These are phyloP conservation scores for Tetragonula clypearis DNA, from an alignment of 1,140 invertebrate species.

Conservation along the genomic window DNA sequence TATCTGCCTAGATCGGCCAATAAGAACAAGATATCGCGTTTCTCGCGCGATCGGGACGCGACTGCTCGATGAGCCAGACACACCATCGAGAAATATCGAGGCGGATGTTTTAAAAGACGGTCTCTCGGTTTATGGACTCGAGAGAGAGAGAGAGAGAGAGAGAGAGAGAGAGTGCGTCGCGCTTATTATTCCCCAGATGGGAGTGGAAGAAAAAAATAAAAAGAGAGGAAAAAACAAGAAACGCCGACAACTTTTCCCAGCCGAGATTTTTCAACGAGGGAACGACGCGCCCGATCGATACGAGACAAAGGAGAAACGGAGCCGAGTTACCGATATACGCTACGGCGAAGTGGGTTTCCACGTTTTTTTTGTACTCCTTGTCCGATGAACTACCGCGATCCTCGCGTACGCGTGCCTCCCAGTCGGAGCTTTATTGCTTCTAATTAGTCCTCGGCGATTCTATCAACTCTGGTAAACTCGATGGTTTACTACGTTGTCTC, in stretches of 20 bases:
- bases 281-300: background rate
- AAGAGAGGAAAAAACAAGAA: background rate
- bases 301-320: background rate
- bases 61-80: slow-evolving; percentile 45
- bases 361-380: background rate
- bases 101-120: slow-evolving; percentile 40
- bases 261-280: background rate
- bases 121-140: background rate
- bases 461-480: background rate
- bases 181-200: slow-evolving; percentile 10
- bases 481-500: no score
- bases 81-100: slow-evolving; percentile 38
- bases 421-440: background rate
- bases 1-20: background rate
- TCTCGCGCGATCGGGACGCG: slow-evolving; percentile 14
- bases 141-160: background rate
- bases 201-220: no score
- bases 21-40: slow-evolving; percentile 49
- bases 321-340: background rate
- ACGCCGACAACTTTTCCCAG: background rate
- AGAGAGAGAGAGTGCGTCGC: background rate
- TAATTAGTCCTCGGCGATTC: background rate
- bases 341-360: background rate
- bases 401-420: no score
- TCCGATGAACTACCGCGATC: no score